Evolutionary conservation across 2,113 vertebrate genomes (phyloP).

Genomic region (Upupa epops): DNA sequence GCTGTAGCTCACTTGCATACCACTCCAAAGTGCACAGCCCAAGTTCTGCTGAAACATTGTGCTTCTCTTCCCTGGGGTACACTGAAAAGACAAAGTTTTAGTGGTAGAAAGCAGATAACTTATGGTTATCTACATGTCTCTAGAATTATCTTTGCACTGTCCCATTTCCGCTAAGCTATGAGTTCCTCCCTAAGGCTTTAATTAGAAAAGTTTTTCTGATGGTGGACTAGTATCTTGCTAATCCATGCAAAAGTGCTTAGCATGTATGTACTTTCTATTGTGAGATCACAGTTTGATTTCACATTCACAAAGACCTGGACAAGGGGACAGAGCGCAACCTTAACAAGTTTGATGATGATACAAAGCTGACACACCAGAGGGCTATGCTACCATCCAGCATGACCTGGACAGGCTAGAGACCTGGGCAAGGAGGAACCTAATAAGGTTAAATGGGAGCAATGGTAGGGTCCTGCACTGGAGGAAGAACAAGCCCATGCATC

Average conservation of each 20-base stretch:
- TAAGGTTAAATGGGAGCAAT: too few species aligned
- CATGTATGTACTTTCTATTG: not conserved
- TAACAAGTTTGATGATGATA: too few species aligned
- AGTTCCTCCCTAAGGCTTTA: not conserved
- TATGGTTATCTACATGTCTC: not conserved
- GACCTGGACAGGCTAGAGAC: too few species aligned
- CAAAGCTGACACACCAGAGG: too few species aligned
- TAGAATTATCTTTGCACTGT: not conserved
- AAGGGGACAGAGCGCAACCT: too few species aligned
- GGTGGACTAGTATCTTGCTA: not conserved
- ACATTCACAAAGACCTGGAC: not conserved
- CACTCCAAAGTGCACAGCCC: not conserved
- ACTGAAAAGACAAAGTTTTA: not conserved
- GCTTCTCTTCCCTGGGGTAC: not conserved
- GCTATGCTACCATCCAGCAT: too few species aligned
- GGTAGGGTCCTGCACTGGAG: too few species aligned
- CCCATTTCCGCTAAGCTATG: not conserved
- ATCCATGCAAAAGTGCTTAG: not conserved
- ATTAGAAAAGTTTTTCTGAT: not conserved
- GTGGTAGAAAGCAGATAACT: not conserved
- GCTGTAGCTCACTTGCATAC: not conserved
- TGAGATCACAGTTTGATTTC: not conserved
- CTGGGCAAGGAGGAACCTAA: too few species aligned
- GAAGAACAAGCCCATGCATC: too few species aligned
- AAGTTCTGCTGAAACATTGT: not conserved